These are phyloP conservation scores for Ictalurus punctatus DNA, from an alignment of 2,113 vertebrate genomes.

Conservation along the genomic window DNA sequence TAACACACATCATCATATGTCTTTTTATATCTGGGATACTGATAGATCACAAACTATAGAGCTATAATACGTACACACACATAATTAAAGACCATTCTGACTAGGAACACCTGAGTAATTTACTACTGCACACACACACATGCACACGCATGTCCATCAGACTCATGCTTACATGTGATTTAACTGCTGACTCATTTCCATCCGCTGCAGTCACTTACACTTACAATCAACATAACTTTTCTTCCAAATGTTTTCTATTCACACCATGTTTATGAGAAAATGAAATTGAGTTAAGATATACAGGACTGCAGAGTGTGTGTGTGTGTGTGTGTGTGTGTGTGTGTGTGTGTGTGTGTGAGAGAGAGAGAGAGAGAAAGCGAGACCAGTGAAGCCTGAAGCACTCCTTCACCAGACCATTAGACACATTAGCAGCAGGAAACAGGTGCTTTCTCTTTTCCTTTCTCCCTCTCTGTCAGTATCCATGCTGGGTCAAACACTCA, in stretches of 20 bases:
- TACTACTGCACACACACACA: background rate
- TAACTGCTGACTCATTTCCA: background rate
- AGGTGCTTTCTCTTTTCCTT: constrained; percentile 25
- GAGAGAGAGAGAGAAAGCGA: background rate
- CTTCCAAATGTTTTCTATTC: background rate
- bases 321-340: background rate
- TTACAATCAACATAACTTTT: background rate
- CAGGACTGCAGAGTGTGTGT: background rate
- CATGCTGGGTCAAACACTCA: background rate
- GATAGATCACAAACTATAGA: background rate
- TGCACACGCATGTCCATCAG: background rate
- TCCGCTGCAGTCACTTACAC: background rate
- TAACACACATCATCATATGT: background rate
- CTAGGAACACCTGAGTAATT: background rate
- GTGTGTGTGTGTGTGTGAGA: background rate
- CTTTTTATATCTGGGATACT: background rate
- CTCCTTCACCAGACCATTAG: background rate
- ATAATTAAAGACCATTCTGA: background rate
- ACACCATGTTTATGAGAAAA: background rate
- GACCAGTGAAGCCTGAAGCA: constrained; percentile 28
- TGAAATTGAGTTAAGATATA: background rate
- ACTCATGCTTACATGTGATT: background rate
- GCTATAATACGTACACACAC: background rate
- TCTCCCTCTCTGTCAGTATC: background rate
- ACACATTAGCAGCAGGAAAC: constrained; percentile 41